Base-by-base conservation (phyloP, 2,113 vertebrate genomes). In the Xyrauchen texanus region DNA sequence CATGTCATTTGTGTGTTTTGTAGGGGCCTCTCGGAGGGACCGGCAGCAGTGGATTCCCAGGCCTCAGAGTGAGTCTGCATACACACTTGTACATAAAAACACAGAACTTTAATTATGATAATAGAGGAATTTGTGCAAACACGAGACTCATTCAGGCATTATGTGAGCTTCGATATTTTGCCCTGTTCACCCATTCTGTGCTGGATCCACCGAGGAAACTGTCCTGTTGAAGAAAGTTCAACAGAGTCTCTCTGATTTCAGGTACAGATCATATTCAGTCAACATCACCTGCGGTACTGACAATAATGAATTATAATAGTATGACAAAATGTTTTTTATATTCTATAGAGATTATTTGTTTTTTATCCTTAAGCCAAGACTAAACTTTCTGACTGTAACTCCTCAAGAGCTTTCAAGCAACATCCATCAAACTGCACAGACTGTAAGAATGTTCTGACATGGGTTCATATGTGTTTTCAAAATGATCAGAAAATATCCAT, bases 41-140 rank as follows among this genome's bases (percentile, higher is more conserved):
- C 86, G 98, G 98, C 62, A 96, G 95, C 71, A 82, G 89, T 34
- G 98, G 98, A 74, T 99, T 99, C 90, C 96, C 96, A 79, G 98
- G 98, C 42, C 89, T 99, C 67, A 95, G 93, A 91, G 98, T 99
- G 85, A 97, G 97, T 96, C 82, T 58, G 12, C 46, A 10, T 8
- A 57, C 69, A 49, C 53, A 46, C 51, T 15, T 51, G 6, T n/a
- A 49, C 46, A 61, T 45, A 11, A 21, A 6, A 5, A 6, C n/a
- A 42, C 45, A 63, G 65, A 11, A 6, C 34, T 9, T 11, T 12
- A 8, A 55, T 4, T 8, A 10, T 3, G 44, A 67, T 64, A 10
- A 64, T 10, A 42, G 21, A 21, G 21, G 8, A 10, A 42, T 64
- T 46, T 66, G n/a, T 45, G 49, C 11, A 6, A 6, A 67, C 45